Evolutionary conservation across 2,888 invertebrate genomes (phyloP).

Genomic region (Ethmia dodecea): DNA sequence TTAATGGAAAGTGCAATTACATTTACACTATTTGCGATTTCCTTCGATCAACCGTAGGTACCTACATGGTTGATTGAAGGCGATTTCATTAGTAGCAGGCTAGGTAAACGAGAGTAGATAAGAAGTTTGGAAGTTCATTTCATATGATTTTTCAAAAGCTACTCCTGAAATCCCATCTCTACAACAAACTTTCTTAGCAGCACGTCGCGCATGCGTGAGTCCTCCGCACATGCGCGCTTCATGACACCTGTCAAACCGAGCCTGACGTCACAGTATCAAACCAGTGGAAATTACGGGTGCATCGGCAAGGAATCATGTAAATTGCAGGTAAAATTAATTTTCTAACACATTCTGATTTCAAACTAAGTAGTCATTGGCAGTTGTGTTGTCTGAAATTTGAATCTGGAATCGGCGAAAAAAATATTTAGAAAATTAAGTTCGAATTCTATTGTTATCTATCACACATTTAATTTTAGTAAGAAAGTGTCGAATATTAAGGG

Average conservation of each 20-base stretch:
- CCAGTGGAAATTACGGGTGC: slow-evolving; percentile 29
- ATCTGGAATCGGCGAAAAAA: slow-evolving; percentile 1
- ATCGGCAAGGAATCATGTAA: slow-evolving; percentile 46
- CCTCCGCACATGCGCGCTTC: slow-evolving; percentile 34
- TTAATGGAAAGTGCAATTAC: too few species aligned
- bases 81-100: too few species aligned
- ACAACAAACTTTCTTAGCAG: slow-evolving; percentile 30
- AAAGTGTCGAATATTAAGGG: too few species aligned
- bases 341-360: background rate
- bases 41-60: too few species aligned
- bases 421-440: too few species aligned
- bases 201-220: slow-evolving; percentile 42
- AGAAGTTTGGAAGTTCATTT: too few species aligned
- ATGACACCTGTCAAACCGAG: slow-evolving; percentile 55
- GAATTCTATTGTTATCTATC: background rate
- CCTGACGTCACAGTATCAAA: slow-evolving; percentile 45
- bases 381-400: background rate
- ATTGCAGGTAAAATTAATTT: slow-evolving; percentile 32
- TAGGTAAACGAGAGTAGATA: too few species aligned
- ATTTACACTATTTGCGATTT: too few species aligned
- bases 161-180: too few species aligned
- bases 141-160: too few species aligned
- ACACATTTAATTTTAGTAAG: background rate
- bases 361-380: too few species aligned
- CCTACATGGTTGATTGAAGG: too few species aligned